These are phyloP conservation scores for Onthophagus taurus DNA, from an alignment of 1,140 invertebrate species.

Conservation along the genomic window DNA sequence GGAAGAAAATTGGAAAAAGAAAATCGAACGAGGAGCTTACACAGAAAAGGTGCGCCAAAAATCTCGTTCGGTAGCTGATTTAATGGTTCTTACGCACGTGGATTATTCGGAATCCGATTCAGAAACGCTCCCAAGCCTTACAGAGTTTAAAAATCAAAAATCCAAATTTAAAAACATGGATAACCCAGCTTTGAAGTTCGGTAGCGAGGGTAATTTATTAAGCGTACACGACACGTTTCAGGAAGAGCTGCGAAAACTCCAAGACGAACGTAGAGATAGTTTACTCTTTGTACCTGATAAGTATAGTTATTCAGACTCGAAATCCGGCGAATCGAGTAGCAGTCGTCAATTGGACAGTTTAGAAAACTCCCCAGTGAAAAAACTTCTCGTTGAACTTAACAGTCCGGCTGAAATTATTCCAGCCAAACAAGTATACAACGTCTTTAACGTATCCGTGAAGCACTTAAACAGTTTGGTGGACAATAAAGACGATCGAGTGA, in stretches of 20 bases:
- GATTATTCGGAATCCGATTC: constrained; percentile 53
- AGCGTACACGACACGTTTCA: constrained; percentile 46
- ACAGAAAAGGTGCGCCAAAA: constrained; percentile 61
- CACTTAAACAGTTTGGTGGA: constrained; percentile 4
- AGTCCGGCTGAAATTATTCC: constrained; percentile 29
- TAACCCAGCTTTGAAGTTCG: constrained; percentile 33
- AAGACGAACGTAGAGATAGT: constrained; percentile 36
- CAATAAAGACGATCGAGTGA: neutral
- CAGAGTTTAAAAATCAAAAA: constrained; percentile 26
- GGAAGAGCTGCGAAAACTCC: constrained; percentile 44
- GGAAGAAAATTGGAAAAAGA: constrained; percentile 54
- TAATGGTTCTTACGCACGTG: constrained; percentile 65
- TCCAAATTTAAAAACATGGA: constrained; percentile 26
- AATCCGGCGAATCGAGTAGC: constrained; percentile 11
- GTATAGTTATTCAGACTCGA: constrained; percentile 23
- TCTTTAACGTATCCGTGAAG: constrained; percentile 33
- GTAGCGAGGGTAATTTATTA: constrained; percentile 49
- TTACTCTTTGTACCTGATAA: constrained; percentile 36
- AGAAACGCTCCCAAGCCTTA: constrained; percentile 40
- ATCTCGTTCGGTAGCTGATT: constrained; percentile 61
- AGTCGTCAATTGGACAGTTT: constrained; percentile 11
- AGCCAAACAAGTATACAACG: constrained; percentile 33
- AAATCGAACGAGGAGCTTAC: constrained; percentile 54
- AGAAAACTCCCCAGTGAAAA: constrained; percentile 17
- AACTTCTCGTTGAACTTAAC: constrained; percentile 25